Evolutionary conservation across 1,140 invertebrate genomes (phyloP), one percentile per base, ranked within the genome.

Genomic region (Acromyrmex heyeri): DNA sequence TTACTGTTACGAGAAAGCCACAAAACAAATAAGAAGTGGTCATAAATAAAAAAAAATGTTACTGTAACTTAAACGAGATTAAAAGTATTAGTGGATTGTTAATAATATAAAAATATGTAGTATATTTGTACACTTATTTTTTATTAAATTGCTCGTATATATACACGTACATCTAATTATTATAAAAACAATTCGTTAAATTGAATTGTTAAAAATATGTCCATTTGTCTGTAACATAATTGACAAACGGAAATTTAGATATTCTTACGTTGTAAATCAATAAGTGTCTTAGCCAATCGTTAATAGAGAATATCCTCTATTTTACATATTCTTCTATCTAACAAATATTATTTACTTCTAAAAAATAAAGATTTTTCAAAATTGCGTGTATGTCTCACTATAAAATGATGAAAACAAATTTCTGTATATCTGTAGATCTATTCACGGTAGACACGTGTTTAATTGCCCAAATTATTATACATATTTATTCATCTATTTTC

Each of bases 101-200:
- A 78, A 65, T 50, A 1, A 78, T 64, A 69, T 67, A 69, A 64
- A 53, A 53, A 27, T 65, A 67, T 67, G 2, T 78, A 69, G 30
- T 48, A 75, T 83, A 50, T 83, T 61, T 62, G 50, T 73, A 75
- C 55, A 83, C 27, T 83, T 73, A 83, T 75, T 83, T 81, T 83
- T 83, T 83, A 83, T 83, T 83, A 83, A 83, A 83, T 10, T 75
- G 55, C 34, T 83, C 79, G 24, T 59, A 73, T 82, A 70, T 82
- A 24, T 83, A 62, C 38, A 83, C 50, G 21, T 70, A 62, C 27
- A 75, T 61, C 55, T 75, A 83, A 73, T 83, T 73, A 16, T 65
- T 82, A 83, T 83, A 83, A 83, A 83, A 83, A 61, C 79, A 83
- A 83, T 75, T 24, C 50, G 5, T 59, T 73, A 82, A 82, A 72